Percentiles rank a stretch among this genome's conserved stretches.
Evolutionary conservation across 1,140 invertebrate species (phyloP).

Genomic region (Zaprionus nigranus): DNA sequence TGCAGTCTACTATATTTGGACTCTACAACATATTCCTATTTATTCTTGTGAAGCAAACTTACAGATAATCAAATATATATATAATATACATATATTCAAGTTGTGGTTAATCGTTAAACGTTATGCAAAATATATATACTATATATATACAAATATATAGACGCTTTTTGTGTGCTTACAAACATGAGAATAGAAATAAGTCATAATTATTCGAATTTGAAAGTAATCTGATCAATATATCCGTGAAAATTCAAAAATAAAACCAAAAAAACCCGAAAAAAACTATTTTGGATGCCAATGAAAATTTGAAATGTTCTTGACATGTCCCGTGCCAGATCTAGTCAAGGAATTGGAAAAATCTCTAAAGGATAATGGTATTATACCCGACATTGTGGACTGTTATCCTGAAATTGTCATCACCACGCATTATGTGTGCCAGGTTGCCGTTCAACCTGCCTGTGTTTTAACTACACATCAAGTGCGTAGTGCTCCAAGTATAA

Average conservation of each 20-base stretch:
- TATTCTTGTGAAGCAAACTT: too few species aligned
- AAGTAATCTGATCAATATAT: too few species aligned
- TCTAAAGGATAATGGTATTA: conserved; percentile 34
- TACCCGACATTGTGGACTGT: conserved; percentile 55
- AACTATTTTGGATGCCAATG: neutral
- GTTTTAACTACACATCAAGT: conserved; percentile 87
- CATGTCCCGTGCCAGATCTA: conserved; percentile 12
- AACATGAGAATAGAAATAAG: too few species aligned
- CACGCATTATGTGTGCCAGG: conserved; percentile 72
- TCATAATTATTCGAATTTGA: too few species aligned
- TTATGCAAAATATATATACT: too few species aligned
- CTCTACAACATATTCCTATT: too few species aligned
- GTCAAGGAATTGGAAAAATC: conserved; percentile 13
- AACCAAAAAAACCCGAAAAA: neutral
- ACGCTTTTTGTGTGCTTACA: too few species aligned
- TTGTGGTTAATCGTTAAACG: too few species aligned
- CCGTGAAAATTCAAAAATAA: neutral
- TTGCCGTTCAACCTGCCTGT: conserved; percentile 87
- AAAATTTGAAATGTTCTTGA: conserved; percentile 46
- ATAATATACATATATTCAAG: too few species aligned
- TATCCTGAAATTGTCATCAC: conserved; percentile 38
- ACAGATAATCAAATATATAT: too few species aligned
- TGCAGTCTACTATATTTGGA: too few species aligned
- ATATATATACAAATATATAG: too few species aligned
- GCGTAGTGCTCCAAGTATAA: conserved; percentile 87